A percentile compares a stretch with the other conserved stretches of the same genome.
These are phyloP conservation scores for Vimba vimba DNA, from an alignment of 2,113 vertebrate genomes.

Conservation along the genomic window DNA sequence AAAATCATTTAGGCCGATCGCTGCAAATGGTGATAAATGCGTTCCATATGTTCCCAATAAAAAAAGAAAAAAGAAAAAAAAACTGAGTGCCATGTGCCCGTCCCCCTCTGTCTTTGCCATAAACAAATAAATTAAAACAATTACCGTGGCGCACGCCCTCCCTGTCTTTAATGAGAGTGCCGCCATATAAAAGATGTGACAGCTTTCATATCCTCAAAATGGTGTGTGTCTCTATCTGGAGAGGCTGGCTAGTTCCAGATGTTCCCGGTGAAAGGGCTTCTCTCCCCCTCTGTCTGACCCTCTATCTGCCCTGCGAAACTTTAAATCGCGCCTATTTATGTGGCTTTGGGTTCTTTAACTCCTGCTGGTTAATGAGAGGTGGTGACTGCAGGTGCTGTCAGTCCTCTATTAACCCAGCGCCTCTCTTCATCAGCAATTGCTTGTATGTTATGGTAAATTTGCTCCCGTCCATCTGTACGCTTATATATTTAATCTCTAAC, in stretches of 20 bases:
- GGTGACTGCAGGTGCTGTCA: conserved; percentile 42
- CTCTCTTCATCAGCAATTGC: conserved; percentile 30
- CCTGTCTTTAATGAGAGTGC: conserved; percentile 70
- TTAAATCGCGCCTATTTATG: conserved; percentile 21
- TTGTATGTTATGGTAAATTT: background rate
- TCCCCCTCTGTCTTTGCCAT: conserved; percentile 76
- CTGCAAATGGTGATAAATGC: conserved; percentile 79
- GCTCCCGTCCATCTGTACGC: background rate
- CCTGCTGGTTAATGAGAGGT: conserved; percentile 35
- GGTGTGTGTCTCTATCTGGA: conserved; percentile 65
- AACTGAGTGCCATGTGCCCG: conserved; percentile 72
- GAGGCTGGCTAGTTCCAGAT: conserved; percentile 62
- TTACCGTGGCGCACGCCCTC: conserved; percentile 68
- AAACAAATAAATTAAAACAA: conserved; percentile 84
- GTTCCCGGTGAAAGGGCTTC: conserved; percentile 44
- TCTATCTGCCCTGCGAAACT: conserved; percentile 13
- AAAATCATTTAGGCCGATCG: conserved; percentile 73
- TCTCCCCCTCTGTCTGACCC: conserved; percentile 27
- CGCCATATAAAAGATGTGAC: conserved; percentile 71
- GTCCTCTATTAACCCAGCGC: conserved; percentile 30
- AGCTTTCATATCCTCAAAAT: conserved; percentile 66
- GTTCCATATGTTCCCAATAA: conserved; percentile 80
- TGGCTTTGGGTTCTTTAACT: conserved; percentile 32
- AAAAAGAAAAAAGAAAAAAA: conserved; percentile 50
- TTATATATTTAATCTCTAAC: background rate